phyloP scores from a whole-genome alignment of 1,140 invertebrate genomes.

The Steinernema feltiae region DNA sequence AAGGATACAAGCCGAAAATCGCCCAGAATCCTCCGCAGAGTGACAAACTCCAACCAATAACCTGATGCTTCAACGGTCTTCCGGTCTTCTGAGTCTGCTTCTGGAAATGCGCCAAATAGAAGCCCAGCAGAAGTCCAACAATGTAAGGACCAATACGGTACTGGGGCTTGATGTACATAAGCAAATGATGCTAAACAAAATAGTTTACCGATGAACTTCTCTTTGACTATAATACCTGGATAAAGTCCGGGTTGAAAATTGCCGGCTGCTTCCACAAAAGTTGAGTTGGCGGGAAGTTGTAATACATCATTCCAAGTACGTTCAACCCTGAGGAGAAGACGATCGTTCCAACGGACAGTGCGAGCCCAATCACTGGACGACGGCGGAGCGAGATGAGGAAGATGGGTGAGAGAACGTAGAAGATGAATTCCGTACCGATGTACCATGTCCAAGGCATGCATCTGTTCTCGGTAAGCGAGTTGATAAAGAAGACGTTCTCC shows the following conservation, averaged over 20 bases:
- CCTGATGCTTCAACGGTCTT: slow-evolving; percentile 19
- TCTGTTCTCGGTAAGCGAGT: slow-evolving; percentile 50
- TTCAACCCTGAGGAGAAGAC: slow-evolving; percentile 41
- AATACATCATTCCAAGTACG: slow-evolving; percentile 43
- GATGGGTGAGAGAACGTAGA: slow-evolving; percentile 55
- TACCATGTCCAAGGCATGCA: slow-evolving; percentile 58
- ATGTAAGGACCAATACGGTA: slow-evolving; percentile 60
- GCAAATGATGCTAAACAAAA: slow-evolving; percentile 44
- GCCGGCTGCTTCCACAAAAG: slow-evolving; percentile 56
- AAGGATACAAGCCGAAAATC: slow-evolving; percentile 53
- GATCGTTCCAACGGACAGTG: slow-evolving; percentile 35
- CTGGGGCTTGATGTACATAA: slow-evolving; percentile 61
- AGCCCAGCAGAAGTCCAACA: slow-evolving; percentile 60
- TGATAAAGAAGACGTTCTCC: slow-evolving; percentile 56
- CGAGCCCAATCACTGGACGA: slow-evolving; percentile 41
- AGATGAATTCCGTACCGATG: slow-evolving; percentile 57
- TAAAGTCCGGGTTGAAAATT: slow-evolving; percentile 55
- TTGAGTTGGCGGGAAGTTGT: slow-evolving; percentile 57
- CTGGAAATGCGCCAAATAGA: slow-evolving; percentile 53
- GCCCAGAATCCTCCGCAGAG: slow-evolving; percentile 40
- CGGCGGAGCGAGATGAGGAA: slow-evolving; percentile 51
- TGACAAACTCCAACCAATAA: slow-evolving; percentile 40
- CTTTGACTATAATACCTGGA: slow-evolving; percentile 14
- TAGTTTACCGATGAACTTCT: not conserved
- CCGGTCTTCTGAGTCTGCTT: slow-evolving; percentile 41